Evolutionary conservation across 2,797 vertebrate species (phyloP).

Genomic region (Sebastes nivosus): DNA sequence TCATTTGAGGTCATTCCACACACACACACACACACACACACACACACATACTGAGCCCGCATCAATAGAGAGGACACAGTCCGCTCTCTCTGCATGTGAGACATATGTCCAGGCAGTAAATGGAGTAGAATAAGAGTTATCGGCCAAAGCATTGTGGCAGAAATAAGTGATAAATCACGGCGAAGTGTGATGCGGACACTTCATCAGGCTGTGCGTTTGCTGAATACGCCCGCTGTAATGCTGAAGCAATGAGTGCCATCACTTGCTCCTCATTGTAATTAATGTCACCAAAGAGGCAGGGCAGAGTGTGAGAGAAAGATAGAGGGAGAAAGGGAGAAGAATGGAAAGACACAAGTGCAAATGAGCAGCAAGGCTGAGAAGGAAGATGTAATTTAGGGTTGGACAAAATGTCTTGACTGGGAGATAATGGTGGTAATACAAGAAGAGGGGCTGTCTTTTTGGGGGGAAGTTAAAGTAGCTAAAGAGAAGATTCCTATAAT

Average conservation of each 20-base stretch:
- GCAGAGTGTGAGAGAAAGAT: constrained; percentile 29
- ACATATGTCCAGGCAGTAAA: constrained; percentile 45
- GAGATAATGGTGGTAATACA: constrained; percentile 17
- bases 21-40: background rate
- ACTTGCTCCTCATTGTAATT: constrained; percentile 66
- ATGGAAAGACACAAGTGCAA: constrained; percentile 45
- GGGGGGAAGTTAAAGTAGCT: background rate
- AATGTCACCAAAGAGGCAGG: constrained; percentile 56
- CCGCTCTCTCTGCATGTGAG: constrained; percentile 2
- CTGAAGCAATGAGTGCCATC: constrained; percentile 55
- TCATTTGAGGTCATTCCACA: constrained; percentile 23
- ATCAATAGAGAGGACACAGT: constrained; percentile 13
- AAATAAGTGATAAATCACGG: constrained; percentile 71
- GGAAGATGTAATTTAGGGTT: constrained; percentile 41
- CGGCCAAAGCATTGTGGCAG: constrained; percentile 53
- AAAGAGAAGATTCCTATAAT: constrained; percentile 1
- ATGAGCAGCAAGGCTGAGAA: constrained; percentile 39
- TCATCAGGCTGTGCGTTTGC: constrained; percentile 61
- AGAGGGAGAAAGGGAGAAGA: constrained; percentile 28
- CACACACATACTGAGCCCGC: background rate
- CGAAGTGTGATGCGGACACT: constrained; percentile 56
- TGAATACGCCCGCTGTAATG: constrained; percentile 56
- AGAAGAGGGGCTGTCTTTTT: constrained; percentile 1
- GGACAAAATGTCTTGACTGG: background rate
- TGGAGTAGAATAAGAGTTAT: constrained; percentile 50